Evolutionary conservation across 2,113 vertebrate genomes (phyloP).

Genomic region (Albula goreensis): DNA sequence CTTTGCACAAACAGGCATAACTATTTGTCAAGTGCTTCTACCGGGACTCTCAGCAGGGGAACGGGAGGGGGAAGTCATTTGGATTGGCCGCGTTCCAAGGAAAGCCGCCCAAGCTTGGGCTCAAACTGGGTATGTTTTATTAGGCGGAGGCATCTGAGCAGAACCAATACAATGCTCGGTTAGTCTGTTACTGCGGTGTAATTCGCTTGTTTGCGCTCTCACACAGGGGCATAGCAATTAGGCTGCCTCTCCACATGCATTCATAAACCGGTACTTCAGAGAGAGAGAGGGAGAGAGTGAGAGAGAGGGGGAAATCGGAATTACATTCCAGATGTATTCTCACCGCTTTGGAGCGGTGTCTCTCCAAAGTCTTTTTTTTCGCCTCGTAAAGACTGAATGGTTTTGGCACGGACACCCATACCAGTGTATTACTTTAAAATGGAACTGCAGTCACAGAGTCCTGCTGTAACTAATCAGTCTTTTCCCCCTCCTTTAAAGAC

Average conservation of each 20-base stretch:
- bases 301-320: neutral
- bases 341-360: neutral
- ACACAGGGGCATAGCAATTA: constrained; percentile 1
- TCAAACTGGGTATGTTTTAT: neutral
- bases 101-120: neutral
- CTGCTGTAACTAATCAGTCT: neutral
- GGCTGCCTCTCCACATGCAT: neutral
- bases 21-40: neutral
- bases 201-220: neutral
- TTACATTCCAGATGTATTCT: neutral
- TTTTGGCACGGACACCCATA: neutral
- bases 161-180: neutral
- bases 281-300: neutral
- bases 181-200: neutral
- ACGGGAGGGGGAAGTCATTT: neutral
- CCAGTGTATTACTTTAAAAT: neutral
- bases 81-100: neutral
- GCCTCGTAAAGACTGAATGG: neutral
- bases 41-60: neutral
- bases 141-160: neutral
- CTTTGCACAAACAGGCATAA: neutral
- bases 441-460: neutral
- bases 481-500: neutral
- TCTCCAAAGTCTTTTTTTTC: neutral
- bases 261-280: neutral